A percentile compares a stretch with the other conserved stretches of the same genome.
phyloP scores from a whole-genome alignment of 2,797 vertebrate species.

The Oryzias sinensis region DNA sequence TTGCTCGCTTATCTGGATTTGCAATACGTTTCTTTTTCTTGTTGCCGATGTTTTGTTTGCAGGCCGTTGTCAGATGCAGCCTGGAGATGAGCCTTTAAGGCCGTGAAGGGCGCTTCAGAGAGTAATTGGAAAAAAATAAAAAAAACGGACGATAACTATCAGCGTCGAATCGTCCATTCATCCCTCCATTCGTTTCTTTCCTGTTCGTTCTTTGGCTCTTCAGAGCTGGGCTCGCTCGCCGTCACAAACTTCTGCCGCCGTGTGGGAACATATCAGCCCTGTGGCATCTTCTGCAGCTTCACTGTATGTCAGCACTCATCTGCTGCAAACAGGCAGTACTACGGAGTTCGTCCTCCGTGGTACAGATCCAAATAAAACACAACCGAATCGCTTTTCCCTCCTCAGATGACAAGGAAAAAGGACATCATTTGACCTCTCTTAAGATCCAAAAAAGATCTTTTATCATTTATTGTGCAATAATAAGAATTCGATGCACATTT shows the following conservation, averaged over 20 bases:
- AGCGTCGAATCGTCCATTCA: constrained; percentile 12
- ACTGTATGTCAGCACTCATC: constrained; percentile 29
- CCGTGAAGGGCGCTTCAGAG: constrained; percentile 33
- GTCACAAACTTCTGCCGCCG: constrained; percentile 25
- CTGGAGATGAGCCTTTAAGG: constrained; percentile 37
- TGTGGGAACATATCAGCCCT: constrained; percentile 36
- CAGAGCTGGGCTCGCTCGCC: constrained; percentile 1
- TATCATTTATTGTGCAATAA: too few species aligned
- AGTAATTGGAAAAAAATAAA: constrained; percentile 21
- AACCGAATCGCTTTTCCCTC: too few species aligned
- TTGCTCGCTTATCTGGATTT: background rate
- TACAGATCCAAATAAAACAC: too few species aligned
- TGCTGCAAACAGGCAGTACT: constrained; percentile 35
- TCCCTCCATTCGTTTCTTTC: constrained; percentile 7
- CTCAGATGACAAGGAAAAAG: too few species aligned
- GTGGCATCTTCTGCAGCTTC: constrained; percentile 24
- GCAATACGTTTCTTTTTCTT: constrained; percentile 8
- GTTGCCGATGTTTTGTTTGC: constrained; percentile 15
- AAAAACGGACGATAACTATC: constrained; percentile 9
- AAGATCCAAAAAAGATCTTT: too few species aligned
- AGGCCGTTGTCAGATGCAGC: constrained; percentile 17
- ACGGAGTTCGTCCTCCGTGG: too few species aligned
- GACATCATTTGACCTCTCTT: too few species aligned
- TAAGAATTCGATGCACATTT: background rate
- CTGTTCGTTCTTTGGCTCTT: constrained; percentile 27